Conservation (phyloP, 2,113 vertebrate species). For the Bungarus multicinctus region DNA sequence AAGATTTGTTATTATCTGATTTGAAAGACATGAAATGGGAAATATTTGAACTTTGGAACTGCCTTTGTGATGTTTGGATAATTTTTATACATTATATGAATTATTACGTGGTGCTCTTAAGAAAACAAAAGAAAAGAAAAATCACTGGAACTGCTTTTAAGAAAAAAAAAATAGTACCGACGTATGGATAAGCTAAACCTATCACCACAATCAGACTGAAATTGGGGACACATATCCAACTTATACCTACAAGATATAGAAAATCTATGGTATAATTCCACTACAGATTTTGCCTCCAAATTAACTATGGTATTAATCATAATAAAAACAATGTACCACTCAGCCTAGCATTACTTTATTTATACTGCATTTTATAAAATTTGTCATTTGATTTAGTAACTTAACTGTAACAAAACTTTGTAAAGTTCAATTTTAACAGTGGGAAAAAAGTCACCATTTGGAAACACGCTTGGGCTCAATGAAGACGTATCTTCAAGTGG, state of each 20-base stretch:
- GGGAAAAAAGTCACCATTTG: neutral
- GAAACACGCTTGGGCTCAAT: neutral
- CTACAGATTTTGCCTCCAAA: slow-evolving; percentile 22
- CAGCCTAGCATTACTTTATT: neutral
- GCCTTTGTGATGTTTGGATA: slow-evolving; percentile 69
- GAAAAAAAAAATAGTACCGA: slow-evolving; percentile 49
- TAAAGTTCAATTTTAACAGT: neutral
- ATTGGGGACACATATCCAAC: slow-evolving; percentile 43
- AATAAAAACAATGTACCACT: neutral
- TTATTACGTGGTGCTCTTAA: slow-evolving; percentile 63
- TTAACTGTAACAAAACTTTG: neutral
- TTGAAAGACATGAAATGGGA: slow-evolving; percentile 65
- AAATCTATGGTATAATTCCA: slow-evolving; percentile 10
- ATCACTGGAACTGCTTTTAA: slow-evolving; percentile 57
- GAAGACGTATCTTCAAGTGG: neutral
- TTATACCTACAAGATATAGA: slow-evolving; percentile 38
- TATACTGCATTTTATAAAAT: neutral
- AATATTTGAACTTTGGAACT: slow-evolving; percentile 67
- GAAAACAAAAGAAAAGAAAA: slow-evolving; percentile 66
- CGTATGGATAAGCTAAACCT: slow-evolving; percentile 59
- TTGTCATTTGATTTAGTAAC: neutral
- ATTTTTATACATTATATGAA: slow-evolving; percentile 52
- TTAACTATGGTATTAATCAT: neutral
- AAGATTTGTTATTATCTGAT: slow-evolving; percentile 63
- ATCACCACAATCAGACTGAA: slow-evolving; percentile 52